Conservation (phyloP, 1,140 invertebrate genomes). For the Cyclargus thomasi region DNA sequence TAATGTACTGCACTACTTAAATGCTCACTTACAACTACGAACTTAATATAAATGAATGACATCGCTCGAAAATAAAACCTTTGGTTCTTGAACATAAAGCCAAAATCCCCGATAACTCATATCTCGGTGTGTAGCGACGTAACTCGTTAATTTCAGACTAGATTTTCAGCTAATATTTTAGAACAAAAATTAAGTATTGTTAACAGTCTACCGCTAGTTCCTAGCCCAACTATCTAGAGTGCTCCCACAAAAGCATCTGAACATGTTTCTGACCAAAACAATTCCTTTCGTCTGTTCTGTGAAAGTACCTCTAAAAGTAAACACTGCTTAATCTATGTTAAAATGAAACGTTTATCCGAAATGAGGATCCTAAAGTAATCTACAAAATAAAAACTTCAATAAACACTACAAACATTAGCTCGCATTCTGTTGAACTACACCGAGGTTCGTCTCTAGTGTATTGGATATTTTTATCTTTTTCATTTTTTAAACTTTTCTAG, state of each 20-base stretch:
- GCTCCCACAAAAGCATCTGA: background rate
- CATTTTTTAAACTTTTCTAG: background rate
- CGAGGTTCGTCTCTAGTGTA: conserved; percentile 1
- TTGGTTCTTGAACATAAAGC: conserved; percentile 28
- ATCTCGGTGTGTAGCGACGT: conserved; percentile 32
- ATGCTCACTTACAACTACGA: conserved; percentile 62
- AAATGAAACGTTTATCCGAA: conserved; percentile 8
- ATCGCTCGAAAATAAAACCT: conserved; percentile 39
- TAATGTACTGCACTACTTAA: conserved; percentile 62
- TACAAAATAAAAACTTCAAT: conserved; percentile 4
- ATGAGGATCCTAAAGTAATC: background rate
- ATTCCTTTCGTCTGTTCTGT: too few relatives aligned
- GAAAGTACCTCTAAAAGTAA: conserved; percentile 3
- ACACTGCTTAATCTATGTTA: background rate
- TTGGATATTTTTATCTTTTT: conserved; percentile 5
- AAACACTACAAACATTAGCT: conserved; percentile 4
- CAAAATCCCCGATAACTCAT: background rate
- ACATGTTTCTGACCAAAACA: too few relatives aligned
- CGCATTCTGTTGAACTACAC: background rate
- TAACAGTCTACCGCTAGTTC: conserved; percentile 38
- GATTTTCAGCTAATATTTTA: conserved; percentile 59
- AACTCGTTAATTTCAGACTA: conserved; percentile 59
- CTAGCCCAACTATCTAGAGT: conserved; percentile 29
- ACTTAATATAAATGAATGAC: conserved; percentile 45
- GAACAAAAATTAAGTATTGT: conserved; percentile 43